Evolutionary conservation across 2,797 vertebrate species (phyloP).

Genomic region (Scolopax rusticola): DNA sequence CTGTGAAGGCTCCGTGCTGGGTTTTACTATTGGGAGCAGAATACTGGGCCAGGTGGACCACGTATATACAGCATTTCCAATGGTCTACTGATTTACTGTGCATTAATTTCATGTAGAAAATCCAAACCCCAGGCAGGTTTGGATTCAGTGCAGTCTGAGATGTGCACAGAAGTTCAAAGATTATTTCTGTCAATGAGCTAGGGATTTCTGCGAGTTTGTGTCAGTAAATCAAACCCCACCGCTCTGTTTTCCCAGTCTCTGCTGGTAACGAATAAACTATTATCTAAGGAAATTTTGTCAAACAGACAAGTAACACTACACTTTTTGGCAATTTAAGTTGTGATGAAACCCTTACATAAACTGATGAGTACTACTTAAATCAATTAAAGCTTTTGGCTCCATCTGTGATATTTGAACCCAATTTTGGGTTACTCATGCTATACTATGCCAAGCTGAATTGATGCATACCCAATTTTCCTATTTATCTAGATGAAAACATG

Average conservation of each 20-base stretch:
- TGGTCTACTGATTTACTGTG: not conserved
- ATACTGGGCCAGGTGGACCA: not conserved
- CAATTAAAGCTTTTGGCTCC: conserved; percentile 8
- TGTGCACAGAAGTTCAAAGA: not conserved
- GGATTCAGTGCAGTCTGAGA: not conserved
- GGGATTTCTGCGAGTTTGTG: not conserved
- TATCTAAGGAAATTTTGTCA: not conserved
- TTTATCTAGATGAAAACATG: not conserved
- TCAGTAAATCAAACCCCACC: not conserved
- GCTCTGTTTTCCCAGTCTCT: not conserved
- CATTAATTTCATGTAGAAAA: not conserved
- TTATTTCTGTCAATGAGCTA: not conserved
- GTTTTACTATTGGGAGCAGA: not conserved
- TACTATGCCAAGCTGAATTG: conserved; percentile 12
- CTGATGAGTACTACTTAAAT: not conserved
- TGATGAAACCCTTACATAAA: conserved; percentile 19
- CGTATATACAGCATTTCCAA: not conserved
- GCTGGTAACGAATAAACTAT: not conserved
- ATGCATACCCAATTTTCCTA: not conserved
- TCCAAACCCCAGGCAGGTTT: not conserved
- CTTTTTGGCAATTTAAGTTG: not conserved
- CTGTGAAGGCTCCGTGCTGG: not conserved
- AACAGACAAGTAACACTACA: not conserved
- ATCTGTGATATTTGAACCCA: conserved; percentile 17
- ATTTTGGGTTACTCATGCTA: not conserved